Evolutionary conservation across 2,797 vertebrate species (phyloP), one percentile per base, ranked within the genome.

Genomic region (Remorina albescens): DNA sequence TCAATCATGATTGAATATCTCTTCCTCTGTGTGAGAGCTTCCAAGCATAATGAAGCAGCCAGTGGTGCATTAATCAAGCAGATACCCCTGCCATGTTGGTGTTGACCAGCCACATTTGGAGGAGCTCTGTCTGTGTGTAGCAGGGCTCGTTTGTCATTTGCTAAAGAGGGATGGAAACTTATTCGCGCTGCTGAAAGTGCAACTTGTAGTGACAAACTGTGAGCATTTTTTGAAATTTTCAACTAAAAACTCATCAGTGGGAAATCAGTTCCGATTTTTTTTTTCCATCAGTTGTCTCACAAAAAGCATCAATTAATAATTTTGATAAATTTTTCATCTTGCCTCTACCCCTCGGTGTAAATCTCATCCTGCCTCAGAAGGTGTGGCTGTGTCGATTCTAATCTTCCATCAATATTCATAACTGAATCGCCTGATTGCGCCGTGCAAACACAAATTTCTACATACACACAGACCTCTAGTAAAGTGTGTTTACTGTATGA

Each of bases 371-470:
- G 64, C 71, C 74, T 71, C 71, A 75, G 75, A 44, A 67, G 64
- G 49, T 62, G 62, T 78, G 50, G 54, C 71, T 39, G 56, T 61
- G 64, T 81, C 69, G 70, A 1, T 62, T 80, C 62, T 71, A 67
- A 78, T 84, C 50, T 62, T 58, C 65, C 30, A 44, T 76, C 69
- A 71, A 63, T 87, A 84, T 73, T 71, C 76, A 82, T 72, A 69
- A 34, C 26, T 30, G 44, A 74, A 54, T 66, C 1, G 21, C 41
- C 32, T 60, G 25, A 70, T 73, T 66, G 41, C 25, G 13, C 16
- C 12, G 50, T 28, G 39, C 12, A 1, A 30, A 37, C 23, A 28
- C 57, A 30, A 58, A 49, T n/a, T 16, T 8, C 1, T 28, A 34
- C 13, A 47, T 60, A 23, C 56, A 61, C 21, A 73, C 34, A 15